phyloP scores from a whole-genome alignment of 53 echinoderm and acorn worm genomes.

The Apostichopus leukothele region DNA sequence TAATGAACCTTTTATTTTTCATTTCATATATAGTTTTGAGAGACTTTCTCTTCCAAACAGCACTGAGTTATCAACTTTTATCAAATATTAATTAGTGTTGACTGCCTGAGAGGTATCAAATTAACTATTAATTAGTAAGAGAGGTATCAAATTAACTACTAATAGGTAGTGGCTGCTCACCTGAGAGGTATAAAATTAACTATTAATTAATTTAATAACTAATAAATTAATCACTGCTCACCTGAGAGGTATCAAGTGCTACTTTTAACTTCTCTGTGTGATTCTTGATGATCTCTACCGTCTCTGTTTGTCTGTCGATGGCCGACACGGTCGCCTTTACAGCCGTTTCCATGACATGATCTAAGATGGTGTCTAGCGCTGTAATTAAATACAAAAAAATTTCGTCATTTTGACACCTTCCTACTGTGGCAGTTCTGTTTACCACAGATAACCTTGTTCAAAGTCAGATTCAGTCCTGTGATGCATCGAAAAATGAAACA shows the following conservation, averaged over 20 bases:
- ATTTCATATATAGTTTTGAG: too few relatives aligned
- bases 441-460: too few relatives aligned
- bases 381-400: neutral
- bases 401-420: too few relatives aligned
- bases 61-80: neutral
- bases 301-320: constrained; percentile 67
- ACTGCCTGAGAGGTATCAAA: constrained; percentile 61
- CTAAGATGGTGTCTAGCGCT: constrained; percentile 80
- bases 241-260: constrained; percentile 73
- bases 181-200: neutral
- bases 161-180: too few relatives aligned
- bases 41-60: too few relatives aligned
- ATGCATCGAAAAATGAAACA: too few relatives aligned
- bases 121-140: neutral
- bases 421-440: too few relatives aligned
- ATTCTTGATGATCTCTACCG: constrained; percentile 62
- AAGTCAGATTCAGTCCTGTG: too few relatives aligned
- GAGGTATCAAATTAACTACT: constrained; percentile 55
- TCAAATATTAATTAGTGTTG: constrained; percentile 36
- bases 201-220: too few relatives aligned
- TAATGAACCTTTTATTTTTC: too few relatives aligned
- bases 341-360: constrained; percentile 49
- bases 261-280: constrained; percentile 85
- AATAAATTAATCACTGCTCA: neutral
- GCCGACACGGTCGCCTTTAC: constrained; percentile 57